These are phyloP conservation scores for Leguminivora glycinivorella DNA, from an alignment of 1,140 invertebrate genomes.

Conservation along the genomic window DNA sequence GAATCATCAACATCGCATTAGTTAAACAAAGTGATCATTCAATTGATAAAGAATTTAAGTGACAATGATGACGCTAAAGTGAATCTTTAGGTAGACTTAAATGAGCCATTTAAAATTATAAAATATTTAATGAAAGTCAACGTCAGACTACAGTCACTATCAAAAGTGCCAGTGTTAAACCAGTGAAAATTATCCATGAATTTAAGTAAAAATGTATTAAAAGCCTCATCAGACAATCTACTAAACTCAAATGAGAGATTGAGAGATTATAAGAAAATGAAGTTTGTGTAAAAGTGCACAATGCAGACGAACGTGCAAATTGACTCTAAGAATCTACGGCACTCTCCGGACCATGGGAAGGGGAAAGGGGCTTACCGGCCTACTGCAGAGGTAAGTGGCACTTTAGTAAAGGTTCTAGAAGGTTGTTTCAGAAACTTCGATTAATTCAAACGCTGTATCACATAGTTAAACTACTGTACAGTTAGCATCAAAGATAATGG, in stretches of 20 bases:
- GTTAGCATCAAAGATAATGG: no score
- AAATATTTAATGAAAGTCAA: no score
- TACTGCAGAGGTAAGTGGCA: slow-evolving; percentile 73
- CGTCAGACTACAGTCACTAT: no score
- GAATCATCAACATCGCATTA: not conserved
- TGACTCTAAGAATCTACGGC: slow-evolving; percentile 81
- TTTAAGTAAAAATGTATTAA: no score
- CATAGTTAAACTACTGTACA: no score
- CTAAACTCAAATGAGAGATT: no score
- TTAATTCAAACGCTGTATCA: no score
- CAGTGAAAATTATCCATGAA: no score
- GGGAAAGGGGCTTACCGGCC: slow-evolving; percentile 64
- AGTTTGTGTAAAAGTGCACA: slow-evolving; percentile 36
- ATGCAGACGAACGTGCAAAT: slow-evolving; percentile 85
- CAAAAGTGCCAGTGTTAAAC: no score
- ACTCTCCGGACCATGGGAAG: slow-evolving; percentile 78
- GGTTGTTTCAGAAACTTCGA: no score
- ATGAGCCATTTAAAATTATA: not conserved
- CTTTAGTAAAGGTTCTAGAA: no score
- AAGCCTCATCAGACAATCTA: no score
- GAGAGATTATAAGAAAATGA: not conserved
- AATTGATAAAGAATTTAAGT: not conserved
- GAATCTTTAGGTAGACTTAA: not conserved
- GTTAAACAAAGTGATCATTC: not conserved
- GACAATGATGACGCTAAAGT: not conserved